A percentile compares a stretch with the other conserved stretches of the same genome.
Conservation (phyloP, 2,797 vertebrate species). For the Salmo trutta region DNA sequence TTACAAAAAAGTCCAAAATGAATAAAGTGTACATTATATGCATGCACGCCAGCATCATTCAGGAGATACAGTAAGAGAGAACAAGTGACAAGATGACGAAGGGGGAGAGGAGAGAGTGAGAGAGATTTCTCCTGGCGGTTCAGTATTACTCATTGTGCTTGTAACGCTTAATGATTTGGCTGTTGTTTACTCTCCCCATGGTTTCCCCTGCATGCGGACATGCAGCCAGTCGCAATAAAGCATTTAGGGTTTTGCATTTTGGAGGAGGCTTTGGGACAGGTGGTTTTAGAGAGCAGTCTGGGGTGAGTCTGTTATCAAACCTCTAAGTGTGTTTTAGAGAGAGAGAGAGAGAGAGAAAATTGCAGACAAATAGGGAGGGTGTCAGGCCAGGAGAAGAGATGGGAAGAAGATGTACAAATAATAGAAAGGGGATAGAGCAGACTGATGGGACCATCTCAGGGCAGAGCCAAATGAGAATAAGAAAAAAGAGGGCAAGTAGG, state of each 20-base stretch:
- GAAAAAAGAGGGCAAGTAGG: constrained; percentile 52
- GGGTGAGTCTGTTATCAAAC: not conserved
- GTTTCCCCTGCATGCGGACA: not conserved
- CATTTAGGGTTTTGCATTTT: not conserved
- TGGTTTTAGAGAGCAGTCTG: too few species aligned
- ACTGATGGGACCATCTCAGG: constrained; percentile 61
- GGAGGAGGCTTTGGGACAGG: not conserved
- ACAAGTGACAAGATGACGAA: constrained; percentile 49
- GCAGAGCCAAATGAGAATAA: constrained; percentile 58
- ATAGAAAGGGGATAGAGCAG: constrained; percentile 46
- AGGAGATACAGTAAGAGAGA: constrained; percentile 52
- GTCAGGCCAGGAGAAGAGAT: constrained; percentile 38
- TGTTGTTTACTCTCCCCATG: not conserved
- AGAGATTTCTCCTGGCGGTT: constrained; percentile 10
- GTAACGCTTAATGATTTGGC: constrained; percentile 2
- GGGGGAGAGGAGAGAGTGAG: not conserved
- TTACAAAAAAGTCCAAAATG: not conserved
- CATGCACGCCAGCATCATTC: constrained; percentile 40
- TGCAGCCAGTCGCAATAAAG: not conserved
- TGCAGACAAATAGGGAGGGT: constrained; percentile 40
- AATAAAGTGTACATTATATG: constrained; percentile 6
- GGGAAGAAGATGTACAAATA: constrained; percentile 54
- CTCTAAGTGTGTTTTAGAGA: not conserved
- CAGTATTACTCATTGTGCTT: constrained; percentile 15
- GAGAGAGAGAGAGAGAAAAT: constrained; percentile 37